These are phyloP conservation scores for Sisyra nigra DNA, from an alignment of 2,888 invertebrate species.

Conservation along the genomic window DNA sequence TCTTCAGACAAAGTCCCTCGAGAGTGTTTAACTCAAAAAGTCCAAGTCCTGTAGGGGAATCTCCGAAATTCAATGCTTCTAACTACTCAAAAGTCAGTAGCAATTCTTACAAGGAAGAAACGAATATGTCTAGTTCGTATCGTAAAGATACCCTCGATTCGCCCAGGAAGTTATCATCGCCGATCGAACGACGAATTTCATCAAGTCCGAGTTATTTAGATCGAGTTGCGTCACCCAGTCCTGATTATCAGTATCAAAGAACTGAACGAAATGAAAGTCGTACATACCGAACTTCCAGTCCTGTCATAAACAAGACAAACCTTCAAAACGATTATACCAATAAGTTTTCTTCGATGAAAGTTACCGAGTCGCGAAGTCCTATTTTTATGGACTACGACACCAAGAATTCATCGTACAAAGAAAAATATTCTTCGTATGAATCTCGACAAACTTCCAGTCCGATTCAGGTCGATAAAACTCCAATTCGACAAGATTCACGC, in stretches of 20 bases:
- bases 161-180: not conserved
- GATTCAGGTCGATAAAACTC: not conserved
- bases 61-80: not conserved
- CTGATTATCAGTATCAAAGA: slow-evolving; percentile 17
- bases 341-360: slow-evolving; percentile 23
- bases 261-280: slow-evolving; percentile 15
- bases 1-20: slow-evolving; percentile 6
- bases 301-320: slow-evolving; percentile 5
- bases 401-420: slow-evolving; percentile 13
- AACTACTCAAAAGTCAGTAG: not conserved
- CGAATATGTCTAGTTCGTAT: not conserved
- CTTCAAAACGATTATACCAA: slow-evolving; percentile 15
- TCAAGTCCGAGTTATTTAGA: slow-evolving; percentile 14
- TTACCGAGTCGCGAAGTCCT: slow-evolving; percentile 22
- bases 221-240: slow-evolving; percentile 8
- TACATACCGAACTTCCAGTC: slow-evolving; percentile 16
- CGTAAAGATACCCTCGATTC: not conserved
- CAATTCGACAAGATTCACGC: slow-evolving; percentile 59
- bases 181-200: slow-evolving; percentile 18
- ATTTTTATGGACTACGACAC: slow-evolving; percentile 20
- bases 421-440: not conserved
- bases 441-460: not conserved
- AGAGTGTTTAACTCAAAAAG: slow-evolving; percentile 9
- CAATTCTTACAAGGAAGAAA: not conserved
- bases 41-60: slow-evolving; percentile 5